phyloP scores from a whole-genome alignment of 2,113 vertebrate species.

The Pterophyllum scalare region DNA sequence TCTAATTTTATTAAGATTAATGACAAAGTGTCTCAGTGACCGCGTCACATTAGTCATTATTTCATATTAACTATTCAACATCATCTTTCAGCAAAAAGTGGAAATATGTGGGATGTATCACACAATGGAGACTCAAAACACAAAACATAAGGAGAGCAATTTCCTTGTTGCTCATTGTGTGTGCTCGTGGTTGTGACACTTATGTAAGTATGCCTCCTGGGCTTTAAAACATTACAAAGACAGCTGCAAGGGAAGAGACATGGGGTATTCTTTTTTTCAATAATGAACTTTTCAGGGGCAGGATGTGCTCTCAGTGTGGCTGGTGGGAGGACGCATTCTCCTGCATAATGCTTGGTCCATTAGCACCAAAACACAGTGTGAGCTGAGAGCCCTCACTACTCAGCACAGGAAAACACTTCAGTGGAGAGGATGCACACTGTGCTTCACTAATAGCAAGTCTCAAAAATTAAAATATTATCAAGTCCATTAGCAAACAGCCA shows the following conservation, averaged over 20 bases:
- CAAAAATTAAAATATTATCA: conserved; percentile 7
- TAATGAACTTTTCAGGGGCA: conserved; percentile 68
- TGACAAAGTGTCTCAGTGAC: not conserved
- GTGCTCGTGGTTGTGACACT: conserved; percentile 22
- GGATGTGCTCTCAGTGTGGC: conserved; percentile 64
- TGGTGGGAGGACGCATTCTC: conserved; percentile 60
- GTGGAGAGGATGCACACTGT: conserved; percentile 15
- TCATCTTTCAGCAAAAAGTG: not conserved
- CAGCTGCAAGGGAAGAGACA: conserved; percentile 40
- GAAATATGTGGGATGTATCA: not conserved
- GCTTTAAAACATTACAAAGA: conserved; percentile 47
- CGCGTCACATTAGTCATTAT: not conserved
- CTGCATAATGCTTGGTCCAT: conserved; percentile 66
- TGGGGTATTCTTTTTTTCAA: conserved; percentile 29
- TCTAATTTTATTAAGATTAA: not conserved
- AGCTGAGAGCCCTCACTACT: conserved; percentile 46
- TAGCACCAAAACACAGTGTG: conserved; percentile 55
- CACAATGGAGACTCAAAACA: not conserved
- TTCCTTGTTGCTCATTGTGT: conserved; percentile 3
- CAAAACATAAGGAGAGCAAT: not conserved
- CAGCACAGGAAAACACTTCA: conserved; percentile 53
- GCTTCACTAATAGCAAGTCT: not conserved
- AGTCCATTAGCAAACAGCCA: not conserved
- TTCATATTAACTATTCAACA: not conserved
- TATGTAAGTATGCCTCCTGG: conserved; percentile 42